phyloP scores from a whole-genome alignment of 2,888 invertebrate species.

The Perdita meconis region DNA sequence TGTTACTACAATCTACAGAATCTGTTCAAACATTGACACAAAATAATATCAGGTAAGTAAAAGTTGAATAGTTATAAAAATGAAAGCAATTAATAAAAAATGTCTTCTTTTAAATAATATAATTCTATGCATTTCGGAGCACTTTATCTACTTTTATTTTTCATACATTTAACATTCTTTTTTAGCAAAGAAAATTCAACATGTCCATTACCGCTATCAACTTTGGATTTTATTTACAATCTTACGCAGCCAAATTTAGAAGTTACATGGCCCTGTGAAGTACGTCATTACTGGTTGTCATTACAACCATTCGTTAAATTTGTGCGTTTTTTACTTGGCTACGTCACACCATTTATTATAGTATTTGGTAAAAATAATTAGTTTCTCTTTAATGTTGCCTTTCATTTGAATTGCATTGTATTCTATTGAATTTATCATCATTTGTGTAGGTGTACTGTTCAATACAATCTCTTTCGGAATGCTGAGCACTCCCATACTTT shows the following conservation, averaged over 20 bases:
- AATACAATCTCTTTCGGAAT: slow-evolving; percentile 80
- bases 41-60: slow-evolving; percentile 54
- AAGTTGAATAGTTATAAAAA: background rate
- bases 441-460: slow-evolving; percentile 75
- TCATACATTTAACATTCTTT: slow-evolving; percentile 11
- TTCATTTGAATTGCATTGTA: background rate
- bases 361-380: slow-evolving; percentile 73
- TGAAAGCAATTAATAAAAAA: background rate
- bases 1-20: slow-evolving; percentile 39
- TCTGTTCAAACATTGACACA: slow-evolving; percentile 23
- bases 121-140: background rate
- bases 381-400: background rate
- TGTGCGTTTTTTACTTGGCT: slow-evolving; percentile 76
- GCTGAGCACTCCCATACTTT: slow-evolving; percentile 76
- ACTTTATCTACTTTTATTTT: slow-evolving; percentile 5
- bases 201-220: slow-evolving; percentile 71
- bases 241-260: slow-evolving; percentile 71
- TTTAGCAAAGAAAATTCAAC: slow-evolving; percentile 44
- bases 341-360: slow-evolving; percentile 79
- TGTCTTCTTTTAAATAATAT: background rate
- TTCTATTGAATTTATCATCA: slow-evolving; percentile 19
- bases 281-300: slow-evolving; percentile 77
- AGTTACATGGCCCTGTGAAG: slow-evolving; percentile 80
- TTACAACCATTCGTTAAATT: slow-evolving; percentile 76
- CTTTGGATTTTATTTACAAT: slow-evolving; percentile 75